phyloP scores from a whole-genome alignment of 2,888 invertebrate genomes.

The Eristalis tenax region DNA sequence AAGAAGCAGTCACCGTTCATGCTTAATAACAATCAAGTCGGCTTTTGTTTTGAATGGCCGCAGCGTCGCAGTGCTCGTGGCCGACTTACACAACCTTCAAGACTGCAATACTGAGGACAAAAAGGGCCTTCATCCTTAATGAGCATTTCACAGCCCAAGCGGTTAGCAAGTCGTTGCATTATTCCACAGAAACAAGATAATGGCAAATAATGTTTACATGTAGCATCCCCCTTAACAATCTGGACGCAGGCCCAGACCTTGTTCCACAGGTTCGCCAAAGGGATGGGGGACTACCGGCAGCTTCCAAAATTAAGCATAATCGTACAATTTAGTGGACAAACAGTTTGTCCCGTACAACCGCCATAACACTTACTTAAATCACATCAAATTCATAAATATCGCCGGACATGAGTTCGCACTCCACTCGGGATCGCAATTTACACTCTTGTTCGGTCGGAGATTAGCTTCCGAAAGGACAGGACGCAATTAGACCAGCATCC shows the following conservation, averaged over 20 bases:
- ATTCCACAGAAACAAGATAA: slow-evolving; percentile 56
- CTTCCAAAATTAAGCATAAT: slow-evolving; percentile 56
- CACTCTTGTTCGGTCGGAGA: slow-evolving; percentile 68
- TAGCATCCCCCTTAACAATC: slow-evolving; percentile 32
- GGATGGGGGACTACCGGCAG: not conserved
- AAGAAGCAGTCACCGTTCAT: not conserved
- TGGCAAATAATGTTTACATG: slow-evolving; percentile 66
- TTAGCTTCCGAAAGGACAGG: slow-evolving; percentile 69
- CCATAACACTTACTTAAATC: slow-evolving; percentile 70
- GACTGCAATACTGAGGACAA: slow-evolving; percentile 7
- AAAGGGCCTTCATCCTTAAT: slow-evolving; percentile 25
- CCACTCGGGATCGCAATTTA: slow-evolving; percentile 65
- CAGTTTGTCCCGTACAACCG: slow-evolving; percentile 59
- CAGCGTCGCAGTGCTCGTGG: not conserved
- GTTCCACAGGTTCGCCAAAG: not conserved
- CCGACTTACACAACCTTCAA: not conserved
- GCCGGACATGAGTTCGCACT: slow-evolving; percentile 69
- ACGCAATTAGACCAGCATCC: slow-evolving; percentile 69
- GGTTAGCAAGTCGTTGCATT: slow-evolving; percentile 58
- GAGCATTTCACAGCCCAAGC: slow-evolving; percentile 39
- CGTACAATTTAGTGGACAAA: slow-evolving; percentile 69
- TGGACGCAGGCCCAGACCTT: slow-evolving; percentile 17
- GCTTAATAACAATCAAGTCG: not conserved
- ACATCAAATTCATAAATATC: slow-evolving; percentile 71
- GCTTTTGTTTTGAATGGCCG: not conserved